phyloP scores from a whole-genome alignment of 2,888 invertebrate species.

The Tenthredo notha region DNA sequence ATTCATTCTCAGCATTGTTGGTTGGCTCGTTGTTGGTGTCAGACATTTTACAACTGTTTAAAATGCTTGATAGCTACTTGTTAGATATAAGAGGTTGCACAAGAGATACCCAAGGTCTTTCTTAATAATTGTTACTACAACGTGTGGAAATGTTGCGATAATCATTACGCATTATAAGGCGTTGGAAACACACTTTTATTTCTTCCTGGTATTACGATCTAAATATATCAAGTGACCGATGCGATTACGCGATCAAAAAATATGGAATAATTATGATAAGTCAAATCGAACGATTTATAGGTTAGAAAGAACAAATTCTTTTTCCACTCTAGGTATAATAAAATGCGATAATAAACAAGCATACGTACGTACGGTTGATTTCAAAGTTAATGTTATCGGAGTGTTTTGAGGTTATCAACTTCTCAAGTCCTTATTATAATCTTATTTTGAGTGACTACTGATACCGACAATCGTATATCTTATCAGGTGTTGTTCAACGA shows the following conservation, averaged over 20 bases:
- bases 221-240: background rate
- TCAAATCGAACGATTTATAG: background rate
- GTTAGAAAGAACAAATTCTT: background rate
- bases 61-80: background rate
- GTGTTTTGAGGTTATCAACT: conserved; percentile 16
- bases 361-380: background rate
- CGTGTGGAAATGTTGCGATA: background rate
- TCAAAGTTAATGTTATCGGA: background rate
- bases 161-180: background rate
- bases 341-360: background rate
- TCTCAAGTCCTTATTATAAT: background rate
- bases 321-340: background rate
- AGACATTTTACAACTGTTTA: conserved; percentile 26
- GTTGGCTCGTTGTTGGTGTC: conserved; percentile 4
- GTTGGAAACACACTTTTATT: background rate
- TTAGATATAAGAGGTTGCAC: background rate
- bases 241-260: background rate
- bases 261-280: background rate
- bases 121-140: background rate
- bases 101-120: background rate
- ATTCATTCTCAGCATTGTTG: background rate
- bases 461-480: background rate
- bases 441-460: background rate
- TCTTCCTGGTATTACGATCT: background rate
- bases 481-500: background rate